Base-by-base conservation (phyloP, 2,113 vertebrate genomes). In the Thalassoma bifasciatum region DNA sequence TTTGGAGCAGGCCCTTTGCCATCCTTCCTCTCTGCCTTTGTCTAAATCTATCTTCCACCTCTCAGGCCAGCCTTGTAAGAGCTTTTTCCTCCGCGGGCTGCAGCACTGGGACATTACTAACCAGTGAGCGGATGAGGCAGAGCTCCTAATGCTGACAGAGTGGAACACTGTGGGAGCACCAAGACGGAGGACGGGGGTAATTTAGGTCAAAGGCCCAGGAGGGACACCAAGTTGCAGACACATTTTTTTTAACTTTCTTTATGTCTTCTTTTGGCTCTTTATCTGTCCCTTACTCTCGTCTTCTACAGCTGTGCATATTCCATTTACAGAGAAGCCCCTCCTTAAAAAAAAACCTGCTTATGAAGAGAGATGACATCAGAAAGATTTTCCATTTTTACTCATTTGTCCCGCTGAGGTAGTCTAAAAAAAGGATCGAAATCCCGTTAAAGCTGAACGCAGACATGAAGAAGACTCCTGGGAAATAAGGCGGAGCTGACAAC, bases 111-210 rank as follows among this genome's bases (percentile, higher is more conserved):
- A 79, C 70, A 34, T 74, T 47, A 67, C 85, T 81, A 78, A 86
- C 80, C 75, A 80, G 67, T 54, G 80, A 79, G 82, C 10, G 46
- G 64, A 82, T 70, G 84, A 84, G 51, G 60, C 77, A 69, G 64
- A 67, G 72, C 73, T 73, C 64, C 81, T 80, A 81, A 85, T 78
- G 63, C 75, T 77, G 84, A 88, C 77, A 65, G 82, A 87, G 84
- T 51, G 63, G 70, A 69, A 72, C 58, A 40, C 60, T 40, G 46
- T 77, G 46, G 37, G 58, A 86, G 46, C n/a, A 70, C 49, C 56
- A 64, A 66, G 68, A 75, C 22, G 69, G 68, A 84, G 77, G 49
- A 62, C 5, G 9, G 72, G 72, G 81, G 52, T 79, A 68, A 86
- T 86, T 89, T 79, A 72, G 85, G 87, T 81, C 85, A 86, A 86